Evolutionary conservation across 2,113 vertebrate genomes (phyloP).

Genomic region (Falcunculus frontatus): DNA sequence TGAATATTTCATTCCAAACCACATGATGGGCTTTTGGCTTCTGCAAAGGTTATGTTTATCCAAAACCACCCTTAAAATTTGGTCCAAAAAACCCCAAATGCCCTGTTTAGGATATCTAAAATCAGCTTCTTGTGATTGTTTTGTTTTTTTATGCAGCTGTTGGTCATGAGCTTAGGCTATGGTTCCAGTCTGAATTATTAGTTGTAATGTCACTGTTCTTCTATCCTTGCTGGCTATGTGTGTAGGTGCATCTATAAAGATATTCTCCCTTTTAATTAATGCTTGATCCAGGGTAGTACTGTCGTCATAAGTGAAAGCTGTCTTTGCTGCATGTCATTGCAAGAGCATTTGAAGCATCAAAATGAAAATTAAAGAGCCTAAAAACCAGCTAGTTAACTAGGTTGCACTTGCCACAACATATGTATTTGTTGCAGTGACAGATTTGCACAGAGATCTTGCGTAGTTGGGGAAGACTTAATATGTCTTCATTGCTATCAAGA

Average conservation of each 20-base stretch:
- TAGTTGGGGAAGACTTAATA: neutral
- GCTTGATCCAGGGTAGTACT: neutral
- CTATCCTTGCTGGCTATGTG: neutral
- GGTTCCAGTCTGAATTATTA: neutral
- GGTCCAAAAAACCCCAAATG: neutral
- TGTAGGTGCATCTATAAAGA: neutral
- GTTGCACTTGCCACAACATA: neutral
- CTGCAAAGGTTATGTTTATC: neutral
- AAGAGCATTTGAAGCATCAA: neutral
- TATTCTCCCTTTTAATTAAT: neutral
- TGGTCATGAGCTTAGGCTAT: neutral
- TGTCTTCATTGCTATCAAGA: neutral
- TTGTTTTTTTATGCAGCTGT: neutral
- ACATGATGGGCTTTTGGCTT: neutral
- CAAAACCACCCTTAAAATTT: neutral
- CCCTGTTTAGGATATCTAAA: neutral
- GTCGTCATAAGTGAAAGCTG: neutral
- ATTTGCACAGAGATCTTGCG: neutral
- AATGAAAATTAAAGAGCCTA: neutral
- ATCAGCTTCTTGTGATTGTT: neutral
- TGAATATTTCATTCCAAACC: neutral
- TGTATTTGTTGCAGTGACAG: neutral
- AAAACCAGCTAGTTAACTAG: neutral
- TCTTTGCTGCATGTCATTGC: neutral
- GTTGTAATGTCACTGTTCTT: neutral